phyloP scores from a whole-genome alignment of 2,113 vertebrate genomes.

The Eudorcas thomsonii region DNA sequence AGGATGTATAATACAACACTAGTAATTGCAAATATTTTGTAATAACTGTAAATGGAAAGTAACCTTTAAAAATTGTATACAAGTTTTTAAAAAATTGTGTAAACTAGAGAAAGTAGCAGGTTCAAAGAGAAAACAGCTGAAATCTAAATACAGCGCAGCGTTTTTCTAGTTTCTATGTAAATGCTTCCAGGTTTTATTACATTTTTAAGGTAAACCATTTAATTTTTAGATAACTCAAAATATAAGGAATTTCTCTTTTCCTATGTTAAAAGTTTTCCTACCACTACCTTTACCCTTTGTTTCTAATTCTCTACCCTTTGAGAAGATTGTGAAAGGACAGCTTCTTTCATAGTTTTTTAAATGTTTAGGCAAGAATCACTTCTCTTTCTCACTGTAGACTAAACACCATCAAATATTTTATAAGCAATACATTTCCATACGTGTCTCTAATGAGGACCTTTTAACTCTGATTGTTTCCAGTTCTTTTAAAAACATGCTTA shows the following conservation, averaged over 20 bases:
- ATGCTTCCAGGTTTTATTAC: neutral
- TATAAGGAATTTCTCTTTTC: constrained; percentile 28
- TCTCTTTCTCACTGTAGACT: neutral
- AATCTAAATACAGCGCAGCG: neutral
- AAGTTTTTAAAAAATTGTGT: neutral
- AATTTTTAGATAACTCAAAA: neutral
- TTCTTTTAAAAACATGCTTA: neutral
- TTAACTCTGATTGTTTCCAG: neutral
- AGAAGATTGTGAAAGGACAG: neutral
- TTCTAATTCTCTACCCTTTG: neutral
- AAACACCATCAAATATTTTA: constrained; percentile 8
- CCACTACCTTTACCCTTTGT: neutral
- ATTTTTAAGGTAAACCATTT: neutral
- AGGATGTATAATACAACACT: fast-evolving
- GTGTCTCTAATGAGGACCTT: neutral
- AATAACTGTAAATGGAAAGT: neutral
- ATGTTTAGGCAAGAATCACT: constrained; percentile 38
- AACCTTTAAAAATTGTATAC: neutral
- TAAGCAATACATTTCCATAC: neutral
- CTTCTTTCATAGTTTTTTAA: constrained; percentile 35
- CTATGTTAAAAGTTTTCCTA: neutral
- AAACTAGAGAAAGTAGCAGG: neutral
- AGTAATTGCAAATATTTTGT: neutral
- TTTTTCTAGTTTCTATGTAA: neutral
- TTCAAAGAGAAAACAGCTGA: constrained; percentile 18